Conservation (phyloP, 1,140 invertebrate species). For the Venturia canescens region DNA sequence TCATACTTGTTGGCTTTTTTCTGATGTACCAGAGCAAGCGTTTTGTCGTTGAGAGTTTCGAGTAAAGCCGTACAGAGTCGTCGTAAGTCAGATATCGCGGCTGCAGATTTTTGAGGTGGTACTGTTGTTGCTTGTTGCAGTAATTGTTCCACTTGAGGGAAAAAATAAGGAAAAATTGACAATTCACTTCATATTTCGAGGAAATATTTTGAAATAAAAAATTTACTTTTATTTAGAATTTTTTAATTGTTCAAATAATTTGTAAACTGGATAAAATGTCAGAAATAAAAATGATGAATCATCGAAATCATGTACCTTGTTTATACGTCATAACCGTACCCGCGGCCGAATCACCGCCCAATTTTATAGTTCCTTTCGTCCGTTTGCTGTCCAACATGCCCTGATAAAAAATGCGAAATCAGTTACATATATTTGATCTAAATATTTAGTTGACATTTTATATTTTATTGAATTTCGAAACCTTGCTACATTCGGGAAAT, state of each 20-base stretch:
- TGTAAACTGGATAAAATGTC: neutral
- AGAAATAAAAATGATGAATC: too few relatives aligned
- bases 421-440: too few relatives aligned
- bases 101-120: constrained; percentile 82
- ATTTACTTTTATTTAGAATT: too few relatives aligned
- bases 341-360: constrained; percentile 76
- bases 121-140: constrained; percentile 80
- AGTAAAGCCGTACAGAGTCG: constrained; percentile 86
- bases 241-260: too few relatives aligned
- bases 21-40: constrained; percentile 87
- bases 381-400: constrained; percentile 80
- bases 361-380: constrained; percentile 80
- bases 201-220: constrained; percentile 50
- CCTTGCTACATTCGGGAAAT: neutral
- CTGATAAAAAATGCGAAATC: constrained; percentile 70
- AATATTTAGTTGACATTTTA: too few relatives aligned
- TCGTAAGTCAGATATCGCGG: constrained; percentile 85
- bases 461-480: too few relatives aligned
- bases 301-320: constrained; percentile 74
- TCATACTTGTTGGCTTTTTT: constrained; percentile 88
- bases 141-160: constrained; percentile 80
- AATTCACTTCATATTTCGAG: constrained; percentile 57
- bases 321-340: constrained; percentile 80
- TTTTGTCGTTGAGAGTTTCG: constrained; percentile 91
- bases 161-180: constrained; percentile 59